These are phyloP conservation scores for Orchesella flavescens DNA, from an alignment of 2,888 invertebrate genomes.

Conservation along the genomic window DNA sequence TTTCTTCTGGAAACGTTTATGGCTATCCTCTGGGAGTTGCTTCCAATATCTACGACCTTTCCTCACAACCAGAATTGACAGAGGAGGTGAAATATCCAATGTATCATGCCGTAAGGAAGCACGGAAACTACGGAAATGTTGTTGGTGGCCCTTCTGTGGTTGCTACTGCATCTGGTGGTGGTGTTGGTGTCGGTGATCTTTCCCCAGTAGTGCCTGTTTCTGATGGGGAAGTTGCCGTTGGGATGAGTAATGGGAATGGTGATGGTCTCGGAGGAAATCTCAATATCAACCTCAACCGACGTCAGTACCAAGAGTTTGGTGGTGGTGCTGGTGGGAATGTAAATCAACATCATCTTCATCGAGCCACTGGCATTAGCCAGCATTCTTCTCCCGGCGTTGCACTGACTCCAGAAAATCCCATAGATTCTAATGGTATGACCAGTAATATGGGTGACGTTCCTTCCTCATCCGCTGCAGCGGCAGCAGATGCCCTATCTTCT, in stretches of 20 bases:
- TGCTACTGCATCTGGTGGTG: slow-evolving; percentile 6
- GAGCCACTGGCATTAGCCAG: slow-evolving; percentile 16
- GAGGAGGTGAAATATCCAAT: slow-evolving; percentile 70
- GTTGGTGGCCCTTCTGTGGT: slow-evolving; percentile 27
- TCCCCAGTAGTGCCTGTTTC: slow-evolving; percentile 54
- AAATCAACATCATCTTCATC: slow-evolving; percentile 35
- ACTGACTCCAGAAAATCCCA: slow-evolving; percentile 28
- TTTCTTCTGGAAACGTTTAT: slow-evolving; percentile 54
- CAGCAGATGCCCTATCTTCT: background rate
- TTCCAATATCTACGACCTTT: slow-evolving; percentile 62
- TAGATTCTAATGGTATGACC: slow-evolving; percentile 30
- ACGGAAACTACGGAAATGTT: slow-evolving; percentile 64
- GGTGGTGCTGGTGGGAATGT: slow-evolving; percentile 22
- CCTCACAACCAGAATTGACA: slow-evolving; percentile 68
- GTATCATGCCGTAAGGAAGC: slow-evolving; percentile 69
- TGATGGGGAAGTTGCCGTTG: slow-evolving; percentile 59
- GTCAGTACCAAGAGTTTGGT: slow-evolving; percentile 52
- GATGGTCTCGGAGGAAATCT: slow-evolving; percentile 53
- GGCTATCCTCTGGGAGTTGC: slow-evolving; percentile 58
- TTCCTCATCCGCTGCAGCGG: slow-evolving; percentile 21
- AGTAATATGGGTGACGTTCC: background rate
- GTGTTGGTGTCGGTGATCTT: slow-evolving; percentile 45
- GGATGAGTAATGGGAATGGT: slow-evolving; percentile 64
- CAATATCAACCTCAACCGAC: slow-evolving; percentile 65
- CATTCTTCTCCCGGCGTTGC: slow-evolving; percentile 9